These are phyloP conservation scores for Sebastolobus alascanus DNA, from an alignment of 2,797 vertebrate genomes.

Conservation along the genomic window DNA sequence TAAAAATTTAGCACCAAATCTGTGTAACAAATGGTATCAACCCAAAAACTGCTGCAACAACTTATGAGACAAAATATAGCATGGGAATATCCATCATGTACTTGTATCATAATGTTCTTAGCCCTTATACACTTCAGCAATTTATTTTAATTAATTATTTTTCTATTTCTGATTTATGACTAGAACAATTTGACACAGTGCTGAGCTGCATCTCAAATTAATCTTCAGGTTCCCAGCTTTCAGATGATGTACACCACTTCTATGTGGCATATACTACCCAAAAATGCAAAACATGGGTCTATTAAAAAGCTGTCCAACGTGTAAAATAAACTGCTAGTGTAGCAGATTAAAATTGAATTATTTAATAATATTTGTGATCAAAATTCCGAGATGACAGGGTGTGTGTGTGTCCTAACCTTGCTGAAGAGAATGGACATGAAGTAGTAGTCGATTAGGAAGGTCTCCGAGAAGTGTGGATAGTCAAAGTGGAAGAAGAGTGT, in stretches of 20 bases:
- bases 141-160: too few relatives aligned
- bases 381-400: neutral
- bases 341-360: neutral
- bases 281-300: too few relatives aligned
- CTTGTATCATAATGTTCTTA: too few relatives aligned
- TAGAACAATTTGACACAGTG: too few relatives aligned
- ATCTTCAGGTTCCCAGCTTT: too few relatives aligned
- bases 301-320: neutral
- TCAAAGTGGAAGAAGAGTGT: conserved; percentile 94
- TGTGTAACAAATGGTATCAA: conserved; percentile 1
- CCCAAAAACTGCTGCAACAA: neutral
- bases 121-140: too few relatives aligned
- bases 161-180: too few relatives aligned
- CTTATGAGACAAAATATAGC: too few relatives aligned
- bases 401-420: conserved; percentile 84
- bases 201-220: too few relatives aligned
- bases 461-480: conserved; percentile 92
- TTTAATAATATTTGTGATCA: neutral
- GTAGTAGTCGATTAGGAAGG: conserved; percentile 93
- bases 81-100: too few relatives aligned
- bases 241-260: too few relatives aligned
- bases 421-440: conserved; percentile 94
- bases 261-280: too few relatives aligned
- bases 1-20: conserved; percentile 1
- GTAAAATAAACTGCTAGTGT: neutral